Evolutionary conservation across 2,888 invertebrate species (phyloP), one percentile per base, ranked within the genome.

Genomic region (Thymelicus acteon): DNA sequence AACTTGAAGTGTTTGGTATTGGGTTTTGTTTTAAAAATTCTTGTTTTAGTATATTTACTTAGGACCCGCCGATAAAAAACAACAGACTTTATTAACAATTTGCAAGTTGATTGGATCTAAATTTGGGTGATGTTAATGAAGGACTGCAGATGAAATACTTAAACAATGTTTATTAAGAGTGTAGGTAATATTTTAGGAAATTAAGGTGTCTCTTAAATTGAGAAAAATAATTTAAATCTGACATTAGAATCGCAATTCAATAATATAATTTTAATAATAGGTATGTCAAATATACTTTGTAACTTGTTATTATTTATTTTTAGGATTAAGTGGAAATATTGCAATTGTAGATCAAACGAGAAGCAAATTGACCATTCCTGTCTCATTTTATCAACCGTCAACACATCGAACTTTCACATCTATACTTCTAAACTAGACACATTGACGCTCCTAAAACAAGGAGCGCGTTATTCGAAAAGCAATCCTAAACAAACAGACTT

Each of bases 401-500:
- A 24, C 19, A 44, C 6, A 10, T 19, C 10, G 2, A 4, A 4
- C 44, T 13, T 24, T 13, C 24, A 15, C 12, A 6, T 10, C 49
- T 49, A 60, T 2, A 49, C 44, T 44, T 19, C 61, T 37, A 24
- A 44, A 67, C 64, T 71, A 72, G 69, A 72, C 72, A 72, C 73
- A 74, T 70, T 69, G 61, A 72, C 61, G 66, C 69, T 67, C 54
- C 64, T 71, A 78, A 77, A 80, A 78, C 79, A 79, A 77, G 77
- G 75, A 73, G 76, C 77, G 82, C 79, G 81, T 82, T 84, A 85
- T 76, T 84, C 82, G 81, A 76, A 78, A 79, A 83, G 85, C 88
- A 85, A 90, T 92, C 93, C 93, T 93, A 93, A 93, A 83, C 84
- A 91, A 93, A 92, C 91, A 89, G 79, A 84, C 84, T 79, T 80